Conservation (phyloP, 2,113 vertebrate genomes). For the Lichenostomus cassidix region DNA sequence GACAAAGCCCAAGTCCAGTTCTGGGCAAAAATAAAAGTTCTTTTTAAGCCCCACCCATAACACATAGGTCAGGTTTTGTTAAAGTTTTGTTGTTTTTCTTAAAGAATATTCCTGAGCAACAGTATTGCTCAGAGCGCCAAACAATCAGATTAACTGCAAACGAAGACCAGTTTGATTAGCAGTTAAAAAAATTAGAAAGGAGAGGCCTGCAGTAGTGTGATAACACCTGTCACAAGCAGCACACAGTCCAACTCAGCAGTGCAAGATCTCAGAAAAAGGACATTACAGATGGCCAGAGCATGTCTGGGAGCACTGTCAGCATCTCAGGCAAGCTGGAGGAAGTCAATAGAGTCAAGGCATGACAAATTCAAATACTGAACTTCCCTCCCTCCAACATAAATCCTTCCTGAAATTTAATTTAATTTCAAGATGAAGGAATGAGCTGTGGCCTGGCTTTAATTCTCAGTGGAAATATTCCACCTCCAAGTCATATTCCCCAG, state of each 20-base stretch:
- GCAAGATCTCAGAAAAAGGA: background rate
- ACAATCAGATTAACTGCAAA: background rate
- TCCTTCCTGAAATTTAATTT: background rate
- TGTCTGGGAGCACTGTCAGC: background rate
- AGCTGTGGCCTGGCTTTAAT: background rate
- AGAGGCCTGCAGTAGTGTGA: background rate
- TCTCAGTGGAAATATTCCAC: background rate
- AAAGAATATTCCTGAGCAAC: background rate
- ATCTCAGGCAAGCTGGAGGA: background rate
- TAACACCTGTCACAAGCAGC: background rate
- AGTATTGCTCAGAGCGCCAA: background rate
- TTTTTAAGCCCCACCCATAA: background rate
- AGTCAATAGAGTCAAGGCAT: background rate
- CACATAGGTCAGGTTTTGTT: accelerated
- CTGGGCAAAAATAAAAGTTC: background rate
- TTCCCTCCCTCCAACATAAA: background rate
- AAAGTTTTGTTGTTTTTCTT: background rate
- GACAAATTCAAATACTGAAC: background rate
- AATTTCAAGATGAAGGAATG: background rate
- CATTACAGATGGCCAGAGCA: background rate
- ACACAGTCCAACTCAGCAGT: background rate
- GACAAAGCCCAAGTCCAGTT: background rate
- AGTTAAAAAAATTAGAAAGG: background rate
- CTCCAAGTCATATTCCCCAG: background rate
- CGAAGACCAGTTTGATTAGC: background rate